Evolutionary conservation across 2,888 invertebrate genomes (phyloP), one percentile per base, ranked within the genome.

Genomic region (Euproctis similis): DNA sequence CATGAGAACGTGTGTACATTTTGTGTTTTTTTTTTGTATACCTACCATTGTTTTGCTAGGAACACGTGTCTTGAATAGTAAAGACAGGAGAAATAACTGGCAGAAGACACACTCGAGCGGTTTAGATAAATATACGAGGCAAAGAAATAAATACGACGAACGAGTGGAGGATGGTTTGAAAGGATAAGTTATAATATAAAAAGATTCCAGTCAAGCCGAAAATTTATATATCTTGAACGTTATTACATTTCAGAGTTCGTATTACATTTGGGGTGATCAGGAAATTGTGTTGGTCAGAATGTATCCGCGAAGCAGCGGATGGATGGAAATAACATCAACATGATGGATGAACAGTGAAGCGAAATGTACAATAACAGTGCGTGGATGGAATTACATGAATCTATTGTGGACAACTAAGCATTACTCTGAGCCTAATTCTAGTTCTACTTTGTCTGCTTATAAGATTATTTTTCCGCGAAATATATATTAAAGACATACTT

Each of bases 271-370:
- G 28, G 33, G n/a, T n/a, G 22, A 28, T 20, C 22, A 22, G 33
- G 36, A 36, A 39, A 47, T 40, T 9, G 36, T 21, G 27, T 31
- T 34, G 45, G 47, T 51, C 25, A 34, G 23, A 29, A 24, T 24
- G 37, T 42, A 39, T 40, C 47, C 45, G 33, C 21, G n/a, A 4
- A 18, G 30, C 39, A 38, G 26, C 30, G 31, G 32, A 42, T 38
- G 25, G 31, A 39, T 42, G 31, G 29, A 28, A 36, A 46, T 45
- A 42, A 31, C 36, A 29, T 30, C 26, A 34, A 24, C 10, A 26
- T 33, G 48, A 49, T 39, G 12, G 44, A 50, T 49, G 44, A 30
- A 23, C 25, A 21, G 16, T 1, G 10, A 33, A 28, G 16, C 28
- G n/a, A n/a, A n/a, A n/a, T 14, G 26, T 16, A 27, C 21, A 7